Evolutionary conservation across 2,113 vertebrate genomes (phyloP).

Genomic region (Hydrochoerus hydrochaeris): DNA sequence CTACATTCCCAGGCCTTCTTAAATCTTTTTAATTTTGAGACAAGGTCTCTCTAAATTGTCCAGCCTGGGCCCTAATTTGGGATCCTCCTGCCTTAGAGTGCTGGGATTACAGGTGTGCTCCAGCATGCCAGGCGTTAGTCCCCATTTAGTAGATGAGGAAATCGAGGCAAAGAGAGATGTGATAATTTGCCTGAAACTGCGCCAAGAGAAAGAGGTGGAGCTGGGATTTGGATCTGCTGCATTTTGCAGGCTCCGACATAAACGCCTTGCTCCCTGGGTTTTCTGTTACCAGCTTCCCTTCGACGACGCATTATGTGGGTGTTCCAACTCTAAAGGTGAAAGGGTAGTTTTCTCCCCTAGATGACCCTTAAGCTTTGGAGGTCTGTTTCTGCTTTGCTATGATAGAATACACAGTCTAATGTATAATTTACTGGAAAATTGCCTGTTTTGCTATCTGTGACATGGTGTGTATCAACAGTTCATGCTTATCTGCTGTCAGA

Average conservation of each 20-base stretch:
- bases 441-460: not conserved
- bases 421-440: not conserved
- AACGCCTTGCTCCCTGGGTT: fast-evolving
- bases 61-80: not conserved
- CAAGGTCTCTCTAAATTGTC: not conserved
- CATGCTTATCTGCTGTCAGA: not conserved
- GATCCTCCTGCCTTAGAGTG: not conserved
- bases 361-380: not conserved
- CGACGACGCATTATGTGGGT: fast-evolving
- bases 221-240: not conserved
- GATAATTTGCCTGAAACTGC: not conserved
- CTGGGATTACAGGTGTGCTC: no score
- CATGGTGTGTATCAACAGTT: not conserved
- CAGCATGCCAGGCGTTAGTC: not conserved
- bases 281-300: not conserved
- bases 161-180: slow-evolving; percentile 12
- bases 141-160: slow-evolving; percentile 26
- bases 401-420: not conserved
- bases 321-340: not conserved
- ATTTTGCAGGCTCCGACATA: fast-evolving
- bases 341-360: not conserved
- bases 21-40: not conserved
- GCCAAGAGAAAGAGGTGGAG: not conserved
- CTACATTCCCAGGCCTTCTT: not conserved
- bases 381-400: not conserved